A percentile compares a stretch with the other conserved stretches of the same genome.
Conservation (phyloP, 1,140 invertebrate species). For the Ceratosolen fusciceps region DNA sequence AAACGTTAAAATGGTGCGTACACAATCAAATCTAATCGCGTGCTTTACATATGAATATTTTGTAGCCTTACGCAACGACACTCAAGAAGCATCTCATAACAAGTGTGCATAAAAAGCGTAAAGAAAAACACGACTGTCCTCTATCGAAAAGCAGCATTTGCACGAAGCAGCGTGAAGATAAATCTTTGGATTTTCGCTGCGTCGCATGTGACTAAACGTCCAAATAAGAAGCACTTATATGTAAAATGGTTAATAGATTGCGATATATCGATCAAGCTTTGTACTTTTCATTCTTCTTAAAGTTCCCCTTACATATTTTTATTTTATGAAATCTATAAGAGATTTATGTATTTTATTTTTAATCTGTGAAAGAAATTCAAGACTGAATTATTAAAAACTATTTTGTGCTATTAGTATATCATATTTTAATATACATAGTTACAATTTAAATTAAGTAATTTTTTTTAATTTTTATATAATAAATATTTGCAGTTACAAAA, state of each 20-base stretch:
- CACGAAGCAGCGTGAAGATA: constrained; percentile 14
- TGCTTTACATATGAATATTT: constrained; percentile 38
- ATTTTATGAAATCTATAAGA: too few relatives aligned
- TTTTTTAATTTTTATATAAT: too few relatives aligned
- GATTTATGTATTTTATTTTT: too few relatives aligned
- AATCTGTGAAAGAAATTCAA: too few relatives aligned
- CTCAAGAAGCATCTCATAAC: constrained; percentile 7
- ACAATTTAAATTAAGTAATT: too few relatives aligned
- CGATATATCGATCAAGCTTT: neutral
- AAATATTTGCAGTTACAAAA: too few relatives aligned
- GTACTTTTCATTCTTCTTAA: neutral
- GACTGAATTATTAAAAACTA: too few relatives aligned
- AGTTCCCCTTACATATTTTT: neutral
- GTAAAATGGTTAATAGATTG: neutral
- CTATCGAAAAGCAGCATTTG: neutral
- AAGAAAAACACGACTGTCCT: constrained; percentile 1
- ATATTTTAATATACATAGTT: too few relatives aligned
- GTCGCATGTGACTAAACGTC: constrained; percentile 20
- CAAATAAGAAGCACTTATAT: constrained; percentile 5
- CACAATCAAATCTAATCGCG: constrained; percentile 28
- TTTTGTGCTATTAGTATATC: too few relatives aligned
- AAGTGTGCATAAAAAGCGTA: neutral
- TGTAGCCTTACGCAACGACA: constrained; percentile 31
- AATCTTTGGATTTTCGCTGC: constrained; percentile 7
- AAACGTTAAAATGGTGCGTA: neutral